Evolutionary conservation across 2,113 vertebrate genomes (phyloP), one percentile per base, ranked within the genome.

Genomic region (Aviceda subcristata): DNA sequence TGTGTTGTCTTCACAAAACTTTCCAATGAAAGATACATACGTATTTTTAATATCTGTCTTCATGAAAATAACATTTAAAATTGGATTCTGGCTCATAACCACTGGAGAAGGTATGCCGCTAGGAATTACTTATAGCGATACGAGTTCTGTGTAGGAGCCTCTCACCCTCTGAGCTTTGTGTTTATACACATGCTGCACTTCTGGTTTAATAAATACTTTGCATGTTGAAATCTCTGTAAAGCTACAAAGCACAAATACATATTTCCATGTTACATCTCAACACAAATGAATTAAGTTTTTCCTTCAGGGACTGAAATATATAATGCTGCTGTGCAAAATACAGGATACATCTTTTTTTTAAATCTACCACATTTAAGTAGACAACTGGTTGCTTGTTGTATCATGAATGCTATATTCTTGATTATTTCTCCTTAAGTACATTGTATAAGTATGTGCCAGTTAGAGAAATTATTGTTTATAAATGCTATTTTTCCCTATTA

Each of bases 191-290:
- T 56, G 53, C 77, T 94, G 36, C 45, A 84, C 43, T 84, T 74
- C 86, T 95, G 46, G 23, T 91, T 89, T 75, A 88, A 82, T 76
- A 91, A 94, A 95, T 62, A 82, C n/a, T 97, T 87, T 76, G 63
- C 41, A 38, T 88, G 53, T 63, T 83, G 78, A 90, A 88, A 69
- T 66, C 41, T 89, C 9, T 73, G 32, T 60, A 90, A 81, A 93
- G 53, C 82, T 92, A 86, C 80, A 85, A 79, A 94, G 41, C 77
- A 94, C n/a, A 94, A 79, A 68, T 48, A 67, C 12, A 7, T 63
- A 91, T 72, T 94, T 91, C 59, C n/a, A 55, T 15, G 22, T 62
- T 81, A 68, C 19, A 32, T 66, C 74, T 60, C 82, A 81, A 72
- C 51, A 93, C 29, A 94, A 94, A 73, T 24, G 6, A 82, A 92